Evolutionary conservation across 2,797 vertebrate genomes (phyloP), one percentile per base, ranked within the genome.

Genomic region (Helostoma temminkii): DNA sequence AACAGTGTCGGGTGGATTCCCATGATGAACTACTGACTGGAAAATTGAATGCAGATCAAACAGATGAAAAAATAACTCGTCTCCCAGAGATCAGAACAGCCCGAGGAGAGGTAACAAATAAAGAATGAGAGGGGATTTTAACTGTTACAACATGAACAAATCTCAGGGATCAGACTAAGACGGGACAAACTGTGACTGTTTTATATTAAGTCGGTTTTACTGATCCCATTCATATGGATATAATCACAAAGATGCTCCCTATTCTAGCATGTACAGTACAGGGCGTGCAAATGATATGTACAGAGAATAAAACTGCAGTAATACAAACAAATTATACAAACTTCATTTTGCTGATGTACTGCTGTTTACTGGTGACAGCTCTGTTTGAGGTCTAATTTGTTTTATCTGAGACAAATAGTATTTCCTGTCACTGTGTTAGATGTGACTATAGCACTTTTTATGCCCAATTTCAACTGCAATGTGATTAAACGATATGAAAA

Each of bases 21-120:
- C 37, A 24, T 4, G 28, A 39, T 19, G 58, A 65, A 48, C 66
- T n/a, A 60, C 22, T 19, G 65, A 48, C 36, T 60, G 52, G 55
- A 55, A 71, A 74, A 52, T 54, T 3, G 50, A 36, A 46, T 4
- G 2, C 37, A 47, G 55, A 82, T 74, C 39, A 82, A 46, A 54
- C 61, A 11, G 36, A 73, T 59, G 45, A 30, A 37, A 61, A 62
- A 57, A 72, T 7, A 12, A 64, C 41, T 34, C 0, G 9, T 30
- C 41, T 79, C 62, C 69, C 14, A 1, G 58, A 49, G 22, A 66
- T 67, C 24, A 16, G 26, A 37, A 75, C 8, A 16, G 37, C 57
- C 49, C 34, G 54, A 63, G 60, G 71, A 76, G 32, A 67, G 43
- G 59, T 52, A 53, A 26, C 26, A 50, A 61, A 76, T 57, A 25